Percentiles rank a stretch among this genome's conserved stretches.
Conservation (phyloP, 2,888 invertebrate species). For the Notodonta dromedarius region DNA sequence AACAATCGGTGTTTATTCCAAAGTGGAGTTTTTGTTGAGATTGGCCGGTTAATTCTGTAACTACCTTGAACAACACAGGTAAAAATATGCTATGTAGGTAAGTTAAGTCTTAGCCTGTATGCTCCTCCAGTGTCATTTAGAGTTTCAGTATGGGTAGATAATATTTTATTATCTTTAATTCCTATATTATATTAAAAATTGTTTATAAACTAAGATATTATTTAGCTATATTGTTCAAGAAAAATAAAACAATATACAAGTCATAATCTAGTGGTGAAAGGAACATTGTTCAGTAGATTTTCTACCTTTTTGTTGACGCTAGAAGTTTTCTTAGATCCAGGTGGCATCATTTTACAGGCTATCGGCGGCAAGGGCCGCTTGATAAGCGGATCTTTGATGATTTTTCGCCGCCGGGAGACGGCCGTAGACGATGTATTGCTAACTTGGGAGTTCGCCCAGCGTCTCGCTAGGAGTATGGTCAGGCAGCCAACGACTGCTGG, state of each 20-base stretch:
- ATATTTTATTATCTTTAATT: too few species aligned
- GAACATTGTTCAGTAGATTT: not conserved
- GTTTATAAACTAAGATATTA: too few species aligned
- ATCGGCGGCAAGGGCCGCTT: constrained; percentile 76
- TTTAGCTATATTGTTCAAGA: not conserved
- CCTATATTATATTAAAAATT: too few species aligned
- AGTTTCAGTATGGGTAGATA: too few species aligned
- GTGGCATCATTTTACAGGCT: constrained; percentile 75
- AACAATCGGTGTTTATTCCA: too few species aligned
- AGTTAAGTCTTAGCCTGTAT: too few species aligned
- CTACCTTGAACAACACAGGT: too few species aligned
- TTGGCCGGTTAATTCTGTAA: too few species aligned
- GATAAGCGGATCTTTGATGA: constrained; percentile 77
- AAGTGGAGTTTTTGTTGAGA: too few species aligned
- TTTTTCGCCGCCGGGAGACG: constrained; percentile 79
- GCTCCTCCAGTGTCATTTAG: too few species aligned
- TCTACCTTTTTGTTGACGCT: constrained; percentile 70
- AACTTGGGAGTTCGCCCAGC: constrained; percentile 79
- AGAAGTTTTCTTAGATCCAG: constrained; percentile 69
- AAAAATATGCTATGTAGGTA: too few species aligned
- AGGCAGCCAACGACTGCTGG: constrained; percentile 81
- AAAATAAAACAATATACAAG: not conserved
- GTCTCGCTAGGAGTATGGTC: constrained; percentile 79
- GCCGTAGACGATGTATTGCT: constrained; percentile 75
- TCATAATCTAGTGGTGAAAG: not conserved